Base-by-base conservation (phyloP, 2,888 invertebrate genomes). In the Cosmia trapezina region DNA sequence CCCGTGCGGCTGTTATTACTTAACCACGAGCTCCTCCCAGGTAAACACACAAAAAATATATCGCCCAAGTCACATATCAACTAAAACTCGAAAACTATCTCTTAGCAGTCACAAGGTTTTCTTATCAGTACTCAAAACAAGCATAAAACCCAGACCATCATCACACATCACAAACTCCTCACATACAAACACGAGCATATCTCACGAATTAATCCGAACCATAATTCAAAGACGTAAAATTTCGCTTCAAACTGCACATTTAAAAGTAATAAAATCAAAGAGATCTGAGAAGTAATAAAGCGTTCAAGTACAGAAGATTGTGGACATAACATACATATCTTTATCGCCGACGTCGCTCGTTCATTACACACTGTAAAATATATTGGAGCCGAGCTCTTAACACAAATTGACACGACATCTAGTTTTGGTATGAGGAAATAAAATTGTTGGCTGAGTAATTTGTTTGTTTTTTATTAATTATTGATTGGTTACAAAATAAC, bases 311-410 rank as follows among this genome's bases (percentile, higher is more conserved):
- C 64, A 76, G 66, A 76, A 82, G 85, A 83, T 83, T 74, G 72
- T 65, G 73, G 67, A 79, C 77, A 80, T 85, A 80, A 85, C 81
- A 79, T 82, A 84, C 84, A 79, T 85, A 85, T 84, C 84, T 85
- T 85, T 85, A 85, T 82, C 73, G 70, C 64, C 59, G 67, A 57
- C 71, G 71, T 59, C 82, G 65, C 75, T 77, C 75, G 73, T 85
- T 84, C 83, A 80, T 85, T 85, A 80, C 80, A 57, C 12, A 51
- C 54, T 47, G 74, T 85, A 78, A 85, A 85, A 77, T 82, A 80
- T 77, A 54, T 71, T 56, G 73, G 28, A 66, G 61, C 51, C 17
- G 33, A 53, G 71, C 57, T 68, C 64, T 81, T 75, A 74, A 73
- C 59, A 61, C 72, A 70, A 77, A 76, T 69, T 82, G 69, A 67